Evolutionary conservation across 2,888 invertebrate species (phyloP).

Genomic region (Thyatira batis): DNA sequence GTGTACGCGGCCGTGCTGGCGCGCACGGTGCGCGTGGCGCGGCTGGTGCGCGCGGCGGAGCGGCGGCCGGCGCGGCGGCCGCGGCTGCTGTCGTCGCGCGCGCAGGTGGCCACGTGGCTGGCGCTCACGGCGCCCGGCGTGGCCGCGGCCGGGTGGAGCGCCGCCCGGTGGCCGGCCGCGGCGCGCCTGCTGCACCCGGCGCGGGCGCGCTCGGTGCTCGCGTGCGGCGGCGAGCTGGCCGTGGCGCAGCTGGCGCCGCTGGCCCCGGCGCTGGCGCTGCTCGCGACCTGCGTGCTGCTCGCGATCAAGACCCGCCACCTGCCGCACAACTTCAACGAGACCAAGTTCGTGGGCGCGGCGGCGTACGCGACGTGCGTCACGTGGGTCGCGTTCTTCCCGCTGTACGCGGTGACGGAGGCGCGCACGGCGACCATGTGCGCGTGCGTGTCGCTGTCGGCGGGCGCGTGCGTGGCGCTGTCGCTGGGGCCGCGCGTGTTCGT

Average conservation of each 20-base stretch:
- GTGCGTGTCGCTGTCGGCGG: constrained; percentile 88
- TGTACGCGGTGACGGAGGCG: constrained; percentile 77
- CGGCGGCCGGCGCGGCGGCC: constrained; percentile 50
- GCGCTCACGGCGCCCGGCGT: constrained; percentile 76
- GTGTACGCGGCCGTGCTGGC: constrained; percentile 49
- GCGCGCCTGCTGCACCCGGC: constrained; percentile 78
- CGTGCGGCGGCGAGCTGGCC: constrained; percentile 82
- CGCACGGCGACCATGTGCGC: constrained; percentile 73
- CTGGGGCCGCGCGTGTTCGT: constrained; percentile 89
- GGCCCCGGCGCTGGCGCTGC: constrained; percentile 87
- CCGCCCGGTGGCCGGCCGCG: constrained; percentile 73
- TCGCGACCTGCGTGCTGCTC: constrained; percentile 88
- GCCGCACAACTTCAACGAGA: constrained; percentile 92
- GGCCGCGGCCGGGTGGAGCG: constrained; percentile 82
- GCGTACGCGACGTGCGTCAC: constrained; percentile 91
- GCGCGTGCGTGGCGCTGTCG: constrained; percentile 87
- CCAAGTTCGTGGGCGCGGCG: constrained; percentile 88
- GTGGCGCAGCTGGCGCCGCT: constrained; percentile 83
- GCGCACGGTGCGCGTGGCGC: constrained; percentile 46
- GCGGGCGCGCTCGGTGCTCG: constrained; percentile 80
- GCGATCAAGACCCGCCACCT: constrained; percentile 90
- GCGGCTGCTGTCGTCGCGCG: constrained; percentile 58
- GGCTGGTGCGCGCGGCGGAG: constrained; percentile 41
- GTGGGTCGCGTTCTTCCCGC: constrained; percentile 90
- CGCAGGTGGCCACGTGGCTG: constrained; percentile 83